Evolutionary conservation across 35 echinoderm and acorn worm species (phyloP).

Genomic region (Apostichopus parvimensis): DNA sequence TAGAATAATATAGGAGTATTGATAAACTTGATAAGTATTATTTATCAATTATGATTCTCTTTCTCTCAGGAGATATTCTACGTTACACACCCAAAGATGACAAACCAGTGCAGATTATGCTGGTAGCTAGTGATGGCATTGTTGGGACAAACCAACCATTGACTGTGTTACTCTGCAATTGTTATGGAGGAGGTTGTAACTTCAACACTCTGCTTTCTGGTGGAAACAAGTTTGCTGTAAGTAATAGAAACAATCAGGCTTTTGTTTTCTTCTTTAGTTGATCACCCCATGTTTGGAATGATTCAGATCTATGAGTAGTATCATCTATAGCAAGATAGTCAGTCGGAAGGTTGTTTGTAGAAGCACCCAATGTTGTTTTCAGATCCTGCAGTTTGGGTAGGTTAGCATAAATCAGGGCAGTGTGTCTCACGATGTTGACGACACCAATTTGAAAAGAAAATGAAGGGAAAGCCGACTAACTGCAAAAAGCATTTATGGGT

Average conservation of each 20-base stretch:
- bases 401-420: too few relatives aligned
- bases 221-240: slow-evolving; percentile 70
- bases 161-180: slow-evolving; percentile 57
- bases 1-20: neutral
- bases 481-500: too few relatives aligned
- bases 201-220: slow-evolving; percentile 47
- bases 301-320: too few relatives aligned
- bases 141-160: slow-evolving; percentile 36
- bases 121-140: slow-evolving; percentile 51
- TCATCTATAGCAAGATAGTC: too few relatives aligned
- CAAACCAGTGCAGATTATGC: neutral
- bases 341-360: too few relatives aligned
- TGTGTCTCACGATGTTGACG: too few relatives aligned
- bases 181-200: slow-evolving; percentile 61
- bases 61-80: slow-evolving; percentile 35
- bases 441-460: too few relatives aligned
- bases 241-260: neutral
- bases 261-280: too few relatives aligned
- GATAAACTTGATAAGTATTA: neutral
- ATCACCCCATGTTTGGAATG: too few relatives aligned
- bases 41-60: neutral
- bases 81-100: slow-evolving; percentile 34
- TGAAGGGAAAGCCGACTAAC: too few relatives aligned
- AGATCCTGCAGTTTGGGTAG: too few relatives aligned
- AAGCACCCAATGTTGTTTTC: too few relatives aligned